Evolutionary conservation across 2,888 invertebrate species (phyloP).

Genomic region (Acrocyrtus sp.): DNA sequence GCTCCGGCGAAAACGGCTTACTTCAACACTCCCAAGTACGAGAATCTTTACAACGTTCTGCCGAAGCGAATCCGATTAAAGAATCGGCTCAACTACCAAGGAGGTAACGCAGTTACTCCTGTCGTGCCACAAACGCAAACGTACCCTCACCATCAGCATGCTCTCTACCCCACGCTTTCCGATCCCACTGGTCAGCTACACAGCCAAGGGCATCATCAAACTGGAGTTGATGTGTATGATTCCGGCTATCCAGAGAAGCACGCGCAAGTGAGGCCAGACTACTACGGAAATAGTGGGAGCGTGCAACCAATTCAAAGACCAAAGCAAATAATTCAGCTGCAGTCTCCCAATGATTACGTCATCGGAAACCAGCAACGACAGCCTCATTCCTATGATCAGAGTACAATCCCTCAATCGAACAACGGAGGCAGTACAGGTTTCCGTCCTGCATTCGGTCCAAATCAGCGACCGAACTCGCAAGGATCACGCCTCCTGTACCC

Average conservation of each 20-base stretch:
- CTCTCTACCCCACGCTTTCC: conserved; percentile 3
- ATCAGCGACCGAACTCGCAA: conserved; percentile 23
- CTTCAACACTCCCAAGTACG: conserved; percentile 59
- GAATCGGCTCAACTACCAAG: conserved; percentile 39
- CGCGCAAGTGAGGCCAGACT: conserved; percentile 2
- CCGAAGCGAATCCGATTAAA: conserved; percentile 48
- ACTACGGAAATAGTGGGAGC: background rate
- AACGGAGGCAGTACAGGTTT: conserved; percentile 49
- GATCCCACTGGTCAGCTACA: background rate
- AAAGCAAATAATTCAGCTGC: conserved; percentile 45
- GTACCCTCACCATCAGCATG: conserved; percentile 25
- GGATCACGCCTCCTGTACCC: conserved; percentile 39
- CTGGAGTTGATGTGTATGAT: conserved; percentile 22
- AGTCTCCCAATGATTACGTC: conserved; percentile 41
- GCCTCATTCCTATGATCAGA: conserved; percentile 53
- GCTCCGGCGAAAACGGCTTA: conserved; percentile 57
- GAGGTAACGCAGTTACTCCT: conserved; percentile 18
- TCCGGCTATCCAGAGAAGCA: background rate
- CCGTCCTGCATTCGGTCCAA: conserved; percentile 60
- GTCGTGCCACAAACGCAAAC: conserved; percentile 36
- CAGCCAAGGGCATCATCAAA: conserved; percentile 31
- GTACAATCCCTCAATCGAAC: conserved; percentile 31
- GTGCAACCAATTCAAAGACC: conserved; percentile 32
- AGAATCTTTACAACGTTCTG: conserved; percentile 55
- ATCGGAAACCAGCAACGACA: conserved; percentile 34